phyloP scores from a whole-genome alignment of 2,888 invertebrate genomes.

The Zhuqinia jingwanae region DNA sequence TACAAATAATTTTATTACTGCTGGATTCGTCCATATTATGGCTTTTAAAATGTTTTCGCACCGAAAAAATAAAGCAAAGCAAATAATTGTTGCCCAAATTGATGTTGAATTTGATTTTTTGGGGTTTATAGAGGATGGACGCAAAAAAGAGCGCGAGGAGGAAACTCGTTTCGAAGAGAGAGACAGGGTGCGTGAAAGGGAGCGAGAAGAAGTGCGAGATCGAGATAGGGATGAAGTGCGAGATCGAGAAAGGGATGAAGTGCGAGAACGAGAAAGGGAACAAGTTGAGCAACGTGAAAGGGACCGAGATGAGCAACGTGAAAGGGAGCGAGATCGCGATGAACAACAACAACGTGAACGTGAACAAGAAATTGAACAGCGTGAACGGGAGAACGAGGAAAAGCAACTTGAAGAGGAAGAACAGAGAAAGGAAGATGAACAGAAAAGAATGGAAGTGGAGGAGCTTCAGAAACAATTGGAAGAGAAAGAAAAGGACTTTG shows the following conservation, averaged over 20 bases:
- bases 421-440: constrained; percentile 49
- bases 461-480: constrained; percentile 63
- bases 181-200: background rate
- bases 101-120: background rate
- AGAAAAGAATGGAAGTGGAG: constrained; percentile 58
- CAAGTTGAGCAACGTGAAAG: constrained; percentile 34
- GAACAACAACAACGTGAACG: constrained; percentile 6
- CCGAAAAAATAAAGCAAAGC: no score
- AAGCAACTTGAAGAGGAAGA: constrained; percentile 50
- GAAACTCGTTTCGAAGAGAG: constrained; percentile 30
- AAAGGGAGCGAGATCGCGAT: constrained; percentile 38
- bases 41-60: no score
- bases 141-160: constrained; percentile 36
- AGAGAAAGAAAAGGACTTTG: constrained; percentile 59
- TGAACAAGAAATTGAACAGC: constrained; percentile 53
- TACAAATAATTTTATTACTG: no score
- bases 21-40: no score
- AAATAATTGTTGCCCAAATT: background rate
- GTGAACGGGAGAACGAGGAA: constrained; percentile 60
- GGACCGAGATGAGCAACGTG: constrained; percentile 19
- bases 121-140: constrained; percentile 46
- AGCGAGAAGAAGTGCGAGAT: constrained; percentile 24
- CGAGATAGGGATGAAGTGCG: background rate
- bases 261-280: constrained; percentile 16
- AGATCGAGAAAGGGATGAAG: no score